Evolutionary conservation across 2,797 vertebrate genomes (phyloP).

Genomic region (Poecilia velifera): DNA sequence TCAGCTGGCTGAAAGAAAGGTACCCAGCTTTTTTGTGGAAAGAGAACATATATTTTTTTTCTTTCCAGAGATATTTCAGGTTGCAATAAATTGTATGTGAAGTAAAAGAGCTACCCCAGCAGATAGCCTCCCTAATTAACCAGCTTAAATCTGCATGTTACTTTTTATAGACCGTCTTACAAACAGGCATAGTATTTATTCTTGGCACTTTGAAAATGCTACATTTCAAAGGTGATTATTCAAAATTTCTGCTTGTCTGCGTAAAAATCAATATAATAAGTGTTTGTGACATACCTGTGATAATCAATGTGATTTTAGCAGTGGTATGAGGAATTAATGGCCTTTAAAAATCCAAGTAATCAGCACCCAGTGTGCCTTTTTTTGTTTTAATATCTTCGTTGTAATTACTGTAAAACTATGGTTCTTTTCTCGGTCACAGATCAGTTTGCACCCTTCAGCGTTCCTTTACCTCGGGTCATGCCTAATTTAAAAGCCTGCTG

Average conservation of each 20-base stretch:
- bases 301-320: neutral
- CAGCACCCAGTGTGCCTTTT: neutral
- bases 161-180: neutral
- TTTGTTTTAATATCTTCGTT: neutral
- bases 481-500: neutral
- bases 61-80: neutral
- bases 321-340: neutral
- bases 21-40: neutral
- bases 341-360: neutral
- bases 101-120: neutral
- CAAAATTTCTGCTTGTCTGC: neutral
- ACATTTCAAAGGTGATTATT: neutral
- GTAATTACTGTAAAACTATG: neutral
- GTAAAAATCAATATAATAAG: neutral
- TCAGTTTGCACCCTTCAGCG: neutral
- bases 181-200: neutral
- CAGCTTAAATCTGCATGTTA: neutral
- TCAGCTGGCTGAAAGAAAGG: neutral
- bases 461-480: neutral
- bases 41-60: too few relatives aligned
- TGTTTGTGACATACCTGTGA: neutral
- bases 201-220: neutral
- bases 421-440: neutral
- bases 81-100: neutral
- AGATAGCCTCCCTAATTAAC: neutral